Base-by-base conservation (phyloP, 2,888 invertebrate genomes). In the Agrilus mali region DNA sequence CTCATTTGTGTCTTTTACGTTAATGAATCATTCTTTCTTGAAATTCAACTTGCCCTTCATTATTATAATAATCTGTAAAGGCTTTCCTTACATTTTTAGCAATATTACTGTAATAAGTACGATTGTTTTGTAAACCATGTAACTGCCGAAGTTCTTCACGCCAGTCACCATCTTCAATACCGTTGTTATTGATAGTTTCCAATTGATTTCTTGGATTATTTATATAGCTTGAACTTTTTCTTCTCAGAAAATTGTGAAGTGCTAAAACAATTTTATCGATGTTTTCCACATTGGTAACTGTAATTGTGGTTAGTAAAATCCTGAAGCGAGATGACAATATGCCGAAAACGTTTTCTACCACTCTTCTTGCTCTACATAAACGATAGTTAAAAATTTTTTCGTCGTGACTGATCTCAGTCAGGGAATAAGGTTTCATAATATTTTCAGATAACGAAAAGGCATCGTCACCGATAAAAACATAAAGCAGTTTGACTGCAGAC, bases 381-480 rank as follows among this genome's bases (percentile, higher is more conserved):
- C n/a, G n/a, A n/a, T n/a, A n/a, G n/a, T n/a, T n/a, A n/a, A n/a
- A n/a, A 13, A 38, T 12, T n/a, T n/a, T n/a, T n/a, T 35, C 35
- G 12, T 35, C 35, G 12, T 35, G 35, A 12, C 13, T 35, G 35
- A 12, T 35, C 6, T 15, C 37, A 37, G 16, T 17, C 16, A 37
- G 20, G 16, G 37, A 37, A 37, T 37, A 40, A 8, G 40, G 40
- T 14, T 40, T 40, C 40, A 40, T 31, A 35, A 40, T 10, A 22
- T 40, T 40, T 22, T 40, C 16, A 10, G 31, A n/a, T 22, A 40
- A 14, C 4, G 13, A 7, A 22, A 40, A 40, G 12, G 40, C 14
- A 16, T 40, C 40, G 32, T 40, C 40, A 10, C 27, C 40, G 13
- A 40, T 22, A 40, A 40, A 40, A 22, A 40, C 40, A 32, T 40